Evolutionary conservation across 2,797 vertebrate species (phyloP), one percentile per base, ranked within the genome.

Genomic region (Naso thynnoides): DNA sequence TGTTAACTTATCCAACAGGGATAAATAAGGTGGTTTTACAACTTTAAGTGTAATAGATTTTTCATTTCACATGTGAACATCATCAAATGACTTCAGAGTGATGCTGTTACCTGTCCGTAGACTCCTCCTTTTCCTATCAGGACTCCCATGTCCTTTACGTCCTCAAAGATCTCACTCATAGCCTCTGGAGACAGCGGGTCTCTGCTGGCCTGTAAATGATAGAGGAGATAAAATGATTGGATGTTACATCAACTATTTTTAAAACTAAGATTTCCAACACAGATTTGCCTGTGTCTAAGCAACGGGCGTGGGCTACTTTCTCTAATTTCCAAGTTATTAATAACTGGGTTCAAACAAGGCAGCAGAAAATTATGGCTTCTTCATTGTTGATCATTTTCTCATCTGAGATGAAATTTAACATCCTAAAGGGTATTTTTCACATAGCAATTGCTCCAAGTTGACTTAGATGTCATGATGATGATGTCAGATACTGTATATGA

Each of bases 121-220:
- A 96, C 0, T 59, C 97, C 97, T 39, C 97, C 96, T 88, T 93
- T 96, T n/a, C 98, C 97, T 0, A 99, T 86, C 26, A 99, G 88
- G 68, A 98, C 86, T 0, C 98, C 97, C 96, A 98, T 96, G 74
- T 96, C 91, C 78, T 96, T 98, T 56, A 95, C 93, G 67, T 96
- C 95, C 58, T 99, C 96, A 61, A 96, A 96, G 75, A 99, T 98
- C 70, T 95, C 86, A 65, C 0, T 70, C 8, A 98, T 79, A 61
- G 94, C 95, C 48, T 94, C 91, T 26, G 16, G 1, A 44, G 96
- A 82, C 78, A 99, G 95, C 1, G 96, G 97, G 0, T 80, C 78
- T 11, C 91, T 84, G 80, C 93, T 96, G 6, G 74, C 80, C 98
- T 99, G 89, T 21, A 38, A 68, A 81, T 36, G 59, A 14, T 5